Evolutionary conservation across 30 jellyfish, hydroid and myxozoan genomes (phyloP).

Genomic region (Mastigias papua): DNA sequence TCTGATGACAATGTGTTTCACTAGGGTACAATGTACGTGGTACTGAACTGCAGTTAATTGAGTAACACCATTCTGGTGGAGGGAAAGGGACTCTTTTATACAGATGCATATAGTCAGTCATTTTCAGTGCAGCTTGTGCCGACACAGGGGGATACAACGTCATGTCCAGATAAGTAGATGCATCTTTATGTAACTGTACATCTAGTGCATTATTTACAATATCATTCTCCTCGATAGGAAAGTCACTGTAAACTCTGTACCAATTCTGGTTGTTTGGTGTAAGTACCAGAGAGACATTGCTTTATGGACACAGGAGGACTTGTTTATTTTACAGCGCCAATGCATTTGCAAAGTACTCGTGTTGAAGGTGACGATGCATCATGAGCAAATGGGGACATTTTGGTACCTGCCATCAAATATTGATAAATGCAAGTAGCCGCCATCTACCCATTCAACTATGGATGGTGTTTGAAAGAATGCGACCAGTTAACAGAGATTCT

Average conservation of each 20-base stretch:
- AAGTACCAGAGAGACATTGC: slow-evolving; percentile 47
- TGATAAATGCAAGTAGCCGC: background rate
- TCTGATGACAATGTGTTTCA: background rate
- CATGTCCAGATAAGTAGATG: background rate
- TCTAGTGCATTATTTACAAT: background rate
- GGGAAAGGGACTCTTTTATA: slow-evolving; percentile 1
- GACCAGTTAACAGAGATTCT: background rate
- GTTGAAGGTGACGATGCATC: slow-evolving; percentile 11
- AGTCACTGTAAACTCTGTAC: background rate
- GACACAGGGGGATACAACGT: background rate
- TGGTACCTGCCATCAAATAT: slow-evolving; percentile 19
- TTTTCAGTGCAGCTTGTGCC: background rate
- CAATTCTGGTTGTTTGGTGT: slow-evolving; percentile 3
- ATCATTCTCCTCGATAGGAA: background rate
- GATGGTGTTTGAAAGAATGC: background rate
- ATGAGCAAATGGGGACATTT: background rate
- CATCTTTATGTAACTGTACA: too few relatives aligned
- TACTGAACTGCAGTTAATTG: background rate
- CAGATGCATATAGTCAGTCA: background rate
- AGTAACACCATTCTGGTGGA: background rate
- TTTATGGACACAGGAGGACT: slow-evolving; percentile 23
- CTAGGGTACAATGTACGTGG: background rate
- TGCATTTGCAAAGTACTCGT: background rate
- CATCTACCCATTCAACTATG: slow-evolving; percentile 2
- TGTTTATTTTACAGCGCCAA: slow-evolving; percentile 8